phyloP scores from a whole-genome alignment of 2,797 vertebrate genomes.

The Danio kyathit region DNA sequence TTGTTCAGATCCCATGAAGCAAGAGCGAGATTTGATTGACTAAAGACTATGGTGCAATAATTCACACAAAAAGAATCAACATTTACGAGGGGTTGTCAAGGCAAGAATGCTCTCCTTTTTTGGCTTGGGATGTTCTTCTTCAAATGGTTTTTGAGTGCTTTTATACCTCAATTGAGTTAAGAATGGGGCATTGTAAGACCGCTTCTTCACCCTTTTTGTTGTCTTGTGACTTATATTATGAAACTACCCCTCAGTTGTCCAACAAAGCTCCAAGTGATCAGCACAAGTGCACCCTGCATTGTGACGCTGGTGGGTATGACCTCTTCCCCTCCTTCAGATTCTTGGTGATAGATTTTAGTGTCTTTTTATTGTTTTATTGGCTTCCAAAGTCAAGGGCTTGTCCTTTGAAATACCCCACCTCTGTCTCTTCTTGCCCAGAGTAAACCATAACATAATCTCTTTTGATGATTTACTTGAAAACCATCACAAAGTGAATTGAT shows the following conservation, averaged over 20 bases:
- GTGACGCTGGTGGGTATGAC: conserved; percentile 56
- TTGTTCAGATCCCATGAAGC: conserved; percentile 52
- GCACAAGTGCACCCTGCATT: conserved; percentile 45
- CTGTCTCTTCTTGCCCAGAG: conserved; percentile 41
- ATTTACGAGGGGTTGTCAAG: conserved; percentile 60
- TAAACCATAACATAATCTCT: conserved; percentile 17
- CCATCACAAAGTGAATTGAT: background rate
- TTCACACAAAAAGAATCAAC: conserved; percentile 53
- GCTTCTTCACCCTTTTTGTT: conserved; percentile 54
- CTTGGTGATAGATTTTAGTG: conserved; percentile 54
- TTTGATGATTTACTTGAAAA: background rate
- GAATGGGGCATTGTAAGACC: conserved; percentile 56
- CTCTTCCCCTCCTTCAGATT: conserved; percentile 53
- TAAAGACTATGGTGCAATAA: conserved; percentile 45
- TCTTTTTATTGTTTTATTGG: conserved; percentile 64
- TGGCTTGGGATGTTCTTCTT: conserved; percentile 58
- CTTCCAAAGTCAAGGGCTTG: conserved; percentile 63
- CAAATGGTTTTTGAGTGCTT: conserved; percentile 57
- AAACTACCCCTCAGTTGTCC: conserved; percentile 52
- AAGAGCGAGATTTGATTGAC: conserved; percentile 48
- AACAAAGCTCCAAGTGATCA: conserved; percentile 53
- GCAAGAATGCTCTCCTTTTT: conserved; percentile 58
- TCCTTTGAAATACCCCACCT: conserved; percentile 65
- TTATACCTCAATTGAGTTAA: conserved; percentile 60
- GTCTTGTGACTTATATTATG: conserved; percentile 58